Percentiles rank a stretch among this genome's conserved stretches.
Conservation (phyloP, 1,140 invertebrate species). For the Pogonus chalceus region DNA sequence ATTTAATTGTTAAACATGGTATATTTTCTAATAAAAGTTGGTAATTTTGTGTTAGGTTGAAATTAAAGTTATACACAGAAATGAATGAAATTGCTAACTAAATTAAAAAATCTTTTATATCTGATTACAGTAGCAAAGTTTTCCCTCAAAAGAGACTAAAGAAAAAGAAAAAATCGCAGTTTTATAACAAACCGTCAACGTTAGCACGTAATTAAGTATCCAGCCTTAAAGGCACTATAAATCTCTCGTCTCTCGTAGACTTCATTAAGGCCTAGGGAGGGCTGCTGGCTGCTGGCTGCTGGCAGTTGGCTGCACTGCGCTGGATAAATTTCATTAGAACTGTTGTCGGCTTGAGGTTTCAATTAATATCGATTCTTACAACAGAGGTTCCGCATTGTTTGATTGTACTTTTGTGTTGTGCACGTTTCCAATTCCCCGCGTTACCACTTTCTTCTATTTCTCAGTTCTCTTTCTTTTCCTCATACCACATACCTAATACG, state of each 20-base stretch:
- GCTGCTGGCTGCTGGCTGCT: no score
- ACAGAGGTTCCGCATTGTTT: slow-evolving; percentile 10
- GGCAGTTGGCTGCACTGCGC: slow-evolving; percentile 6
- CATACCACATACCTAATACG: background rate
- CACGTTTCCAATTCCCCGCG: background rate
- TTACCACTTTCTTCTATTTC: background rate
- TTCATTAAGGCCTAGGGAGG: slow-evolving; percentile 10
- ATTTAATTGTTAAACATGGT: no score
- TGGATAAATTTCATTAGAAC: slow-evolving; percentile 19
- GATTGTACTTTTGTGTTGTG: slow-evolving; percentile 12
- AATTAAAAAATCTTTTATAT: no score
- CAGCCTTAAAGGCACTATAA: slow-evolving; percentile 17
- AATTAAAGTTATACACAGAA: no score
- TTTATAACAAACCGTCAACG: background rate
- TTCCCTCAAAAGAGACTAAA: no score
- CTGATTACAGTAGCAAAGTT: no score
- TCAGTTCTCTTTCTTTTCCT: background rate
- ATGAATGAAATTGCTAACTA: no score
- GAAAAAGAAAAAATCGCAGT: background rate
- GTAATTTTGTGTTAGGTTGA: no score
- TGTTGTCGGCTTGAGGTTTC: slow-evolving; percentile 18
- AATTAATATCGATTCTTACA: slow-evolving; percentile 17
- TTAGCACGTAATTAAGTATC: slow-evolving; percentile 19
- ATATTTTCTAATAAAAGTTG: no score
- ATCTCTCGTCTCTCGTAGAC: slow-evolving; percentile 10